Percentiles rank a stretch among this genome's conserved stretches.
Evolutionary conservation across 2,797 vertebrate genomes (phyloP).

Genomic region (Otus scops): DNA sequence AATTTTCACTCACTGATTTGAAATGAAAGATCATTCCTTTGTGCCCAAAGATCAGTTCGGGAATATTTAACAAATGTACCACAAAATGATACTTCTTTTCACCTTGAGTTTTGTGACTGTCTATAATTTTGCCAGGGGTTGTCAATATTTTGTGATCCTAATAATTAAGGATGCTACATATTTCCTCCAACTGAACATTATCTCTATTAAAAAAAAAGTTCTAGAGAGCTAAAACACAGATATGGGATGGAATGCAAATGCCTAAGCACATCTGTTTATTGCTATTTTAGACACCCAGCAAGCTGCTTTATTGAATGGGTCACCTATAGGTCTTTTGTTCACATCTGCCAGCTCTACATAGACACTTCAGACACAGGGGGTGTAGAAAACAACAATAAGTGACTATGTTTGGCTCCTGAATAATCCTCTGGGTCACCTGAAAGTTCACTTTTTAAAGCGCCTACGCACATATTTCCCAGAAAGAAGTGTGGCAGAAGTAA

Average conservation of each 20-base stretch:
- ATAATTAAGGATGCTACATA: background rate
- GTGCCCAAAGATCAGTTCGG: background rate
- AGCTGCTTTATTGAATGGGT: background rate
- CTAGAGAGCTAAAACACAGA: background rate
- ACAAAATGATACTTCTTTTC: background rate
- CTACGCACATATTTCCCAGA: fast-evolving
- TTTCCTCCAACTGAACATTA: background rate
- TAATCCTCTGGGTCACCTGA: background rate
- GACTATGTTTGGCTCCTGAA: background rate
- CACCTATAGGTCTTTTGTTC: background rate
- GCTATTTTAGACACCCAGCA: background rate
- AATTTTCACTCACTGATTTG: background rate
- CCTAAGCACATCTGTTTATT: background rate
- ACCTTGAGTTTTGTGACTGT: background rate
- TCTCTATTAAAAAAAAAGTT: background rate
- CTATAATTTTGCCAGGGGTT: background rate
- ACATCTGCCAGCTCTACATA: background rate
- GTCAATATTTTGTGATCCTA: background rate
- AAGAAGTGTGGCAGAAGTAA: background rate
- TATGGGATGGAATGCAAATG: background rate
- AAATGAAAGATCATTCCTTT: background rate
- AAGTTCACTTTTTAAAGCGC: background rate
- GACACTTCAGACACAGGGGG: background rate
- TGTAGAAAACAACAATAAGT: background rate
- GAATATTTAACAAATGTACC: background rate